phyloP scores from a whole-genome alignment of 1,140 invertebrate species.

The Nymphalis io region DNA sequence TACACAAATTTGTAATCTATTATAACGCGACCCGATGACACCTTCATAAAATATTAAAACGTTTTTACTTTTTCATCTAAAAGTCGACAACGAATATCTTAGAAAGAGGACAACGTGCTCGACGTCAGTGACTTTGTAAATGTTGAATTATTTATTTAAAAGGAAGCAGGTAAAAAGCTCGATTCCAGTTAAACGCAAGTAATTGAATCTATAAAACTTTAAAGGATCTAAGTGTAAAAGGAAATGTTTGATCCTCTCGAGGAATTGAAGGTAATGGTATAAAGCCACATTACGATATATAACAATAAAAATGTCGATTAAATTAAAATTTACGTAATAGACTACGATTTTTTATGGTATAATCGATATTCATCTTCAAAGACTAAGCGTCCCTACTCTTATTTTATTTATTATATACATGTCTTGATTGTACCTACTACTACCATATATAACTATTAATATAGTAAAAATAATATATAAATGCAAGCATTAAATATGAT shows the following conservation, averaged over 20 bases:
- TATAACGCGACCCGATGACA: not conserved
- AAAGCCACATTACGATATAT: not conserved
- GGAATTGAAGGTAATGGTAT: not conserved
- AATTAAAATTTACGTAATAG: too few species aligned
- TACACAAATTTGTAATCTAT: not conserved
- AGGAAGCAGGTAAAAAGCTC: slow-evolving; percentile 22
- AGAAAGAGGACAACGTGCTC: slow-evolving; percentile 4
- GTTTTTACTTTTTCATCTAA: slow-evolving; percentile 8
- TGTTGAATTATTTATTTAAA: slow-evolving; percentile 39
- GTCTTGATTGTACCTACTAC: too few species aligned
- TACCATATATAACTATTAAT: too few species aligned
- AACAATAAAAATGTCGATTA: not conserved
- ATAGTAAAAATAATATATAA: too few species aligned
- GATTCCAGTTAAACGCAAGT: slow-evolving; percentile 29
- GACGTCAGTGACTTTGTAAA: slow-evolving; percentile 20
- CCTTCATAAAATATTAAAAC: slow-evolving; percentile 2
- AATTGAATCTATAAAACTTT: slow-evolving; percentile 32
- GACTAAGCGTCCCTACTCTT: too few species aligned
- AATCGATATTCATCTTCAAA: too few species aligned
- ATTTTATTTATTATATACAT: too few species aligned
- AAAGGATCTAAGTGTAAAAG: slow-evolving; percentile 12
- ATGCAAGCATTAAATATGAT: too few species aligned
- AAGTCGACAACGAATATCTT: not conserved
- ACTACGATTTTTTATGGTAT: too few species aligned
- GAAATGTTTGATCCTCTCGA: not conserved